Evolutionary conservation across 35 echinoderm and acorn worm species (phyloP), one percentile per base, ranked within the genome.

Genomic region (Heliocidaris erythrogramma): DNA sequence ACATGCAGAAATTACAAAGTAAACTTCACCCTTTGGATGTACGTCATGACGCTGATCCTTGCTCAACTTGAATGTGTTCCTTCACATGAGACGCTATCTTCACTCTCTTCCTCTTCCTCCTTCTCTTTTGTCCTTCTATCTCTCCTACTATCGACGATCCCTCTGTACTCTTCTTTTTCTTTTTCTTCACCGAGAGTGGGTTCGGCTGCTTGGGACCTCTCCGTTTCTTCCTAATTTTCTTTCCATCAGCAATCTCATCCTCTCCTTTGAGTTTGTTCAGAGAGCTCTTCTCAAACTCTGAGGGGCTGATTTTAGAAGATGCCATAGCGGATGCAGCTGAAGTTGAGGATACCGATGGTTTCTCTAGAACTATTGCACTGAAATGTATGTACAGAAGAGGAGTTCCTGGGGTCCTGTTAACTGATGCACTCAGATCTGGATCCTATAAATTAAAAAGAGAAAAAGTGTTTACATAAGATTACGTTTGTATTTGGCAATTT

Each of bases 331-430:
- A 92, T 1, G 96, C 96, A 10, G 32, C 42, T 47, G 94, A 29
- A 12, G 88, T 31, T 4, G 95, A 96, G 27, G 90, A n/a, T 4
- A 56, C 12, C 2, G 98, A 99, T 0, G 98, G 98, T 93, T 99
- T 99, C 90, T 99, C 98, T 90, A 99, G 90, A 93, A 99, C 93
- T 21, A 99, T 97, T 47, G 98, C 95, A 47, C 97, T 99, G 49
- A 96, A 95, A 47, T 96, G 94, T 13, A 99, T 96, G 94, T 99
- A 99, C 7, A 99, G 94, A 0, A 99, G 86, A 4, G 98, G 98
- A 31, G 93, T 60, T 14, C 97, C 97, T 88, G 98, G 93, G 59
- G 96, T 94, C 24, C 59, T 87, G 49, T 96, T 85, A 8, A 96
- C 49, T 0, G 30, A 31, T 24, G 61, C 87, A 9, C 91, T 95